Evolutionary conservation across 30 jellyfish, hydroid and myxozoan species (phyloP).

Genomic region (Catostylus mosaicus): DNA sequence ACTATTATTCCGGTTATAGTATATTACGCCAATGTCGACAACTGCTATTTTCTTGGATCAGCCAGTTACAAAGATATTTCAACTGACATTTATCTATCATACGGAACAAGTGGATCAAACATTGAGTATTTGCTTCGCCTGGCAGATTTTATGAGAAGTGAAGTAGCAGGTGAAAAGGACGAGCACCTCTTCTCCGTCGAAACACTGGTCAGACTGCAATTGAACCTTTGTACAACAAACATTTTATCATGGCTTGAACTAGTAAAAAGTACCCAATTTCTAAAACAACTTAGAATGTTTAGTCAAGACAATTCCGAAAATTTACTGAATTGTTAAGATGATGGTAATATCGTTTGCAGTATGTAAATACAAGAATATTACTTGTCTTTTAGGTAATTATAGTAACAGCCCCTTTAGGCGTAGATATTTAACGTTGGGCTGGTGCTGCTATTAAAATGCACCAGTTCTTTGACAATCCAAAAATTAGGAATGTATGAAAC

Average conservation of each 20-base stretch:
- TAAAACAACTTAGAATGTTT: slow-evolving; percentile 1
- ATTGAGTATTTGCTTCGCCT: slow-evolving; percentile 84
- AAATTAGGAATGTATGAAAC: too few species aligned
- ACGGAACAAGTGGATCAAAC: slow-evolving; percentile 83
- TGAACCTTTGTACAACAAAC: slow-evolving; percentile 67
- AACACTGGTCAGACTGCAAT: slow-evolving; percentile 59
- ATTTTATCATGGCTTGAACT: slow-evolving; percentile 74
- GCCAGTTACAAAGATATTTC: slow-evolving; percentile 53
- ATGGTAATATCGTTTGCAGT: too few species aligned
- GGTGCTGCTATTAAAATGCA: too few species aligned
- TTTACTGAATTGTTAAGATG: neutral
- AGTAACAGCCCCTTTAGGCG: too few species aligned
- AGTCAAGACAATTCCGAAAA: slow-evolving; percentile 14
- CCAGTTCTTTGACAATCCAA: too few species aligned
- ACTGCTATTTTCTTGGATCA: slow-evolving; percentile 62
- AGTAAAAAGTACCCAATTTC: slow-evolving; percentile 16
- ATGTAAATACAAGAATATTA: too few species aligned
- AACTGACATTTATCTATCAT: slow-evolving; percentile 61
- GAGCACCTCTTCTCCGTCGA: slow-evolving; percentile 76
- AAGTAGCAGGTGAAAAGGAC: slow-evolving; percentile 63
- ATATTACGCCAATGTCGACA: slow-evolving; percentile 78
- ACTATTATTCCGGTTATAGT: slow-evolving; percentile 52
- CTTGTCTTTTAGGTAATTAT: too few species aligned
- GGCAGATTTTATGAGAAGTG: slow-evolving; percentile 84
- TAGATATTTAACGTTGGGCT: too few species aligned